Evolutionary conservation across 2,797 vertebrate species (phyloP), one percentile per base, ranked within the genome.

Genomic region (Tympanoctomys barrerae): DNA sequence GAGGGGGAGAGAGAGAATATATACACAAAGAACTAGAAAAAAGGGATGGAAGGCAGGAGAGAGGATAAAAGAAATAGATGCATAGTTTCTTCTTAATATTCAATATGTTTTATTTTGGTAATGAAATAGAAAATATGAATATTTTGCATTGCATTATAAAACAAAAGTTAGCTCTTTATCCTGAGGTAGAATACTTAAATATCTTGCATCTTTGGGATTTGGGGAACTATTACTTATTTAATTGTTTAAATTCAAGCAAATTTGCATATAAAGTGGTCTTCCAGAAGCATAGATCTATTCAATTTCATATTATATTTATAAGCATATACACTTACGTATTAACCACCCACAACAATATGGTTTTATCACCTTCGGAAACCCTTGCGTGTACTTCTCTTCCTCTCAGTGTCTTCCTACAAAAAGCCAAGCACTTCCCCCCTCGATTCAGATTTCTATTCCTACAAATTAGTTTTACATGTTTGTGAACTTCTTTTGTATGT

Each of bases 201-300:
- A 70, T n/a, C n/a, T 89, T 93, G 70, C 6, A 39, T 77, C 14
- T 36, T 6, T 85, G 39, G 11, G 78, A 71, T 91, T 92, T 92
- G 26, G 36, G n/a, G 18, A 84, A 57, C 26, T 4, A n/a, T 57
- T 89, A 39, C 87, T 42, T 83, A 33, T 7, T 10, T n/a, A 13
- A 59, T 78, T 77, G 70, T 85, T 91, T 22, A 7, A 7, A 59
- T n/a, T n/a, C 2, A 84, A 66, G 52, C 70, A 91, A 90, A 77
- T 88, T 87, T 90, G 16, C 14, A 31, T 87, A n/a, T 87, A 80
- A 78, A 82, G 10, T 61, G 42, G 42, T 42, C 80, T 61, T 85
- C 22, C 39, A 78, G 24, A 81, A 28, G 9, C n/a, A 61, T 28
- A 97, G 68, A 68, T 88, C 59, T 66, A 46, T 87, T 75, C 21